Base-by-base conservation (phyloP, 2,113 vertebrate species). In the Glaucomys volans region DNA sequence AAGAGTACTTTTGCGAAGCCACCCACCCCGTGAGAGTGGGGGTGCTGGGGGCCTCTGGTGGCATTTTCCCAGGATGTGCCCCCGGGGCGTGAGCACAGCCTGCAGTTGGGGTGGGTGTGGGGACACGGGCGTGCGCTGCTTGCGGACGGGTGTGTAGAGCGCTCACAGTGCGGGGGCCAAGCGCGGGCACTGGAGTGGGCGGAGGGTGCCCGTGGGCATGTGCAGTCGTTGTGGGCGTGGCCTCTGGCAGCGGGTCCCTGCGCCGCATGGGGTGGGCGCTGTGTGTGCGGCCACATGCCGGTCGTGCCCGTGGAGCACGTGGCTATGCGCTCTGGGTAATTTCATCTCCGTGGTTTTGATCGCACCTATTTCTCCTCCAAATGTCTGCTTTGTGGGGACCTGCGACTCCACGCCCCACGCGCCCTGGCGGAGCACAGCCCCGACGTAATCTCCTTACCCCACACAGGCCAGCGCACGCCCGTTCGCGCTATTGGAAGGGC, bases 371-470 rank as follows among this genome's bases (percentile, higher is more conserved):
- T 12, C 12, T 37, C 96, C 81, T 75, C 10, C 76, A 35, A 93
- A 97, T 96, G 98, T 98, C 97, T 98, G 98, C 76, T 98, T 98
- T 91, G 18, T 54, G 95, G 96, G 90, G 87, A 95, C 14, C 2
- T 28, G 28, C 52, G 2, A 28, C 90, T 26, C 1, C 0, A 95
- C 97, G 90, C 97, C 95, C 97, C 95, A 87, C 97, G 98, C 92
- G 85, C 93, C 95, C 35, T 97, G 95, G 97, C 95, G 80, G 74
- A 44, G 77, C 87, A 76, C n/a, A 95, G 87, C 54, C 1, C 64
- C 95, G 90, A 88, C 74, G 77, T 80, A 90, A 87, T 92, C 97
- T 96, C 83, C 44, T 93, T 32, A 93, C 97, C 95, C 17, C 85
- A 95, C 98, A 92, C 90, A 92, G 42, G 81, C 12, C 18, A 76